Percentiles rank a stretch among this genome's conserved stretches.
Evolutionary conservation across 2,888 invertebrate genomes (phyloP).

Genomic region (Acrobeloides nanus): DNA sequence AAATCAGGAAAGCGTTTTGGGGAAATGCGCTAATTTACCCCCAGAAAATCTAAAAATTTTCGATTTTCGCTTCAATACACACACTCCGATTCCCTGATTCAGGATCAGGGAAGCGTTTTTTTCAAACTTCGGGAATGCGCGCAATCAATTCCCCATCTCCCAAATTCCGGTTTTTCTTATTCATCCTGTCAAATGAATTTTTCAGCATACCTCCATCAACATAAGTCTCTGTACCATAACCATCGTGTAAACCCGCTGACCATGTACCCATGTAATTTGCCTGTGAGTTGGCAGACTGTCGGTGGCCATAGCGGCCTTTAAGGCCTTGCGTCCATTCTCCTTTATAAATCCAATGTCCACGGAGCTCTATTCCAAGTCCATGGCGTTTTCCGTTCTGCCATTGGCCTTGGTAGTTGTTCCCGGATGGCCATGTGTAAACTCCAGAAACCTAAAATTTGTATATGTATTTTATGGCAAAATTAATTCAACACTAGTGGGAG

Average conservation of each 20-base stretch:
- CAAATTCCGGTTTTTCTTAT: too few species aligned
- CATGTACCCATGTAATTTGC: conserved; percentile 96
- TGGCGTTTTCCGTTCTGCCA: conserved; percentile 98
- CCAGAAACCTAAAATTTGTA: conserved; percentile 70
- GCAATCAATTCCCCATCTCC: too few species aligned
- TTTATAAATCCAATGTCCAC: conserved; percentile 92
- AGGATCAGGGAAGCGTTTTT: too few species aligned
- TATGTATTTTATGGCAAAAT: too few species aligned
- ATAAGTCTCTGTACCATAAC: conserved; percentile 97
- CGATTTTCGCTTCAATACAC: too few species aligned
- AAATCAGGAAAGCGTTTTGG: too few species aligned
- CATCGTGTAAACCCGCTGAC: conserved; percentile 97
- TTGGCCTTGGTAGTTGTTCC: conserved; percentile 66
- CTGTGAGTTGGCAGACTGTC: conserved; percentile 65
- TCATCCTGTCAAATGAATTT: too few species aligned
- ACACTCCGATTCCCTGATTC: too few species aligned
- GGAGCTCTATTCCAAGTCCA: conserved; percentile 90
- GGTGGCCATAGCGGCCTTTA: conserved; percentile 94
- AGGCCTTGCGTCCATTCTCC: conserved; percentile 82
- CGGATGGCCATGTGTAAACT: conserved; percentile 60
- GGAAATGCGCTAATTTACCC: too few species aligned
- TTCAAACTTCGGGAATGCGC: too few species aligned
- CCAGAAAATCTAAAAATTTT: too few species aligned
- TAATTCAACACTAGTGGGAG: too few species aligned
- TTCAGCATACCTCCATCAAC: conserved; percentile 99